These are phyloP conservation scores for Ruditapes philippinarum DNA, from an alignment of 1,140 invertebrate genomes.

Conservation along the genomic window DNA sequence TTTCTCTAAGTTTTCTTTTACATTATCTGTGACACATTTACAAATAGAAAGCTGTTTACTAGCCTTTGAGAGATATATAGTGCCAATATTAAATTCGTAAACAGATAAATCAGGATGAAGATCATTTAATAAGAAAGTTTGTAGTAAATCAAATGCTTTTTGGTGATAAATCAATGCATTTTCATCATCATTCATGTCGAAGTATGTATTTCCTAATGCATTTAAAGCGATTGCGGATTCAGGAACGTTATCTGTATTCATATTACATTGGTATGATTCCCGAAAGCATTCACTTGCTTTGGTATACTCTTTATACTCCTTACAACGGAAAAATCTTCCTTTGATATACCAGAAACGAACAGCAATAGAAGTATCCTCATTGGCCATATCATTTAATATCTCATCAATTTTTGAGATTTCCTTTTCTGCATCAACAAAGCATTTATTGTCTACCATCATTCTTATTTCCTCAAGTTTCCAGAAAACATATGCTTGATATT, in stretches of 20 bases:
- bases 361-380: background rate
- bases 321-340: background rate
- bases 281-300: background rate
- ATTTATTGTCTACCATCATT: background rate
- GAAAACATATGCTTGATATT: background rate
- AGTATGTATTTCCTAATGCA: background rate
- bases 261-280: background rate
- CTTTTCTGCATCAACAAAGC: background rate
- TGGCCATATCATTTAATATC: background rate
- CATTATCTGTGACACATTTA: background rate
- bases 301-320: background rate
- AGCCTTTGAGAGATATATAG: background rate
- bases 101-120: background rate
- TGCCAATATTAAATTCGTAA: slow-evolving; percentile 3
- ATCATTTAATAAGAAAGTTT: background rate
- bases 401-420: background rate
- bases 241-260: background rate
- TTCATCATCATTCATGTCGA: background rate
- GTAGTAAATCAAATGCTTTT: background rate
- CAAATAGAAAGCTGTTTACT: background rate
- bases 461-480: background rate
- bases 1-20: background rate
- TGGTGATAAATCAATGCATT: background rate
- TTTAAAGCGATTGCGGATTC: background rate
- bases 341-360: background rate